phyloP scores from a whole-genome alignment of 2,888 invertebrate species.

The Apantesis nais region DNA sequence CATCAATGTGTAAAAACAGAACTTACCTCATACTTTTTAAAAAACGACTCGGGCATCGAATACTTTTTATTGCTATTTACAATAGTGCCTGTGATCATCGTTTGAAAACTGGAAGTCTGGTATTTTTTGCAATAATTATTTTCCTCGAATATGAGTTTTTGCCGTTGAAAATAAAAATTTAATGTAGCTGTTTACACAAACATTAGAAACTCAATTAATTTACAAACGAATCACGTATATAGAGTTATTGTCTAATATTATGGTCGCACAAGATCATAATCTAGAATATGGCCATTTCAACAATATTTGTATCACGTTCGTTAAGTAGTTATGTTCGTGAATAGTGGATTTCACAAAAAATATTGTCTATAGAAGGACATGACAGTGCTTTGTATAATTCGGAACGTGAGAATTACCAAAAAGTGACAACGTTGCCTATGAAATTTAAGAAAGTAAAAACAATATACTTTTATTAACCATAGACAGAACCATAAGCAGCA shows the following conservation, averaged over 20 bases:
- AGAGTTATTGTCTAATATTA: conserved; percentile 78
- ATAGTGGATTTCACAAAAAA: conserved; percentile 66
- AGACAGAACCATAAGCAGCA: conserved; percentile 20
- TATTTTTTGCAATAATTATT: conserved; percentile 10
- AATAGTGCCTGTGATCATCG: conserved; percentile 36
- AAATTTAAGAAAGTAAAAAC: conserved; percentile 45
- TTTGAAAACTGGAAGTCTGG: conserved; percentile 33
- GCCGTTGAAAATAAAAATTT: conserved; percentile 21
- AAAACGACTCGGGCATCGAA: conserved; percentile 29
- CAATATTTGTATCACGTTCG: conserved; percentile 78
- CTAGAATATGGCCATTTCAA: conserved; percentile 68
- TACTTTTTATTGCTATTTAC: conserved; percentile 35
- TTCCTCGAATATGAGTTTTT: background rate
- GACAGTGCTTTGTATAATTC: conserved; percentile 59
- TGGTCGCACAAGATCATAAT: conserved; percentile 76
- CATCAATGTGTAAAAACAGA: conserved; percentile 28
- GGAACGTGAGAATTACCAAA: conserved; percentile 70
- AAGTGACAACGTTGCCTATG: conserved; percentile 50
- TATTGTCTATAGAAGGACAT: conserved; percentile 67
- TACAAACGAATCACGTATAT: conserved; percentile 76
- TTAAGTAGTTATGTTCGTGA: conserved; percentile 72
- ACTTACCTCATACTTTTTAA: conserved; percentile 36
- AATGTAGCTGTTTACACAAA: conserved; percentile 31
- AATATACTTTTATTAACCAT: conserved; percentile 28
- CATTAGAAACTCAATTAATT: conserved; percentile 45